phyloP scores from a whole-genome alignment of 2,113 vertebrate genomes.

The Panurus biarmicus region DNA sequence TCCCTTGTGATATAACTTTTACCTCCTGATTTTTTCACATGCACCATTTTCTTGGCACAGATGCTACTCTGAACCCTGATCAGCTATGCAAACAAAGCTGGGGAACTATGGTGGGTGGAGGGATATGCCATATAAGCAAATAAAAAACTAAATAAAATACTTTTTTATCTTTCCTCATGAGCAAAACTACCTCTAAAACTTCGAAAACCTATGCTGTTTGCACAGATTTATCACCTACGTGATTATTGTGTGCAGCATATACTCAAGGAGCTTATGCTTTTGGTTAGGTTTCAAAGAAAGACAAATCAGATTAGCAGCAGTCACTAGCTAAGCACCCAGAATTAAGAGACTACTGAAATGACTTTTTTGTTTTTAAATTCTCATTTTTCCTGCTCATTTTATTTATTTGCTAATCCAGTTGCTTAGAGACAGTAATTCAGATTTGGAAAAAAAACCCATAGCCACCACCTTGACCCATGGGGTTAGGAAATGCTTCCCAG shows the following conservation, averaged over 20 bases:
- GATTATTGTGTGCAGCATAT: not conserved
- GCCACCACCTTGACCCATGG: not conserved
- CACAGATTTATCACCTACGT: not conserved
- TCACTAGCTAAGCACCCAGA: not conserved
- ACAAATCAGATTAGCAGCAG: slow-evolving; percentile 11
- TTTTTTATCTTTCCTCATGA: not conserved
- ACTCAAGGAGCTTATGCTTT: not conserved
- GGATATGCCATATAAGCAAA: not conserved
- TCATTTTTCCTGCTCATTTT: not conserved
- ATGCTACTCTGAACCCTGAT: not conserved
- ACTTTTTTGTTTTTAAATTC: not conserved
- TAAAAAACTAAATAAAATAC: not conserved
- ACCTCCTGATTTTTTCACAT: not conserved
- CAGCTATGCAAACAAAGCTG: not conserved
- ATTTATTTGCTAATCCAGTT: not conserved
- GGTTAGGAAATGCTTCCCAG: not conserved
- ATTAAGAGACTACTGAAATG: not conserved
- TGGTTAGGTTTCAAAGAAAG: not conserved
- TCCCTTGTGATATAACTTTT: not conserved
- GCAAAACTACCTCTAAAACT: not conserved
- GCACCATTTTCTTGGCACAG: not conserved
- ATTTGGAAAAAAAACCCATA: not conserved
- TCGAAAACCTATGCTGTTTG: not conserved
- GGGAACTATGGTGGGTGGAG: not conserved
- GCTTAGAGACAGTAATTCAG: not conserved